Evolutionary conservation across 2,113 vertebrate species (phyloP).

Genomic region (Stegostoma tigrinum): DNA sequence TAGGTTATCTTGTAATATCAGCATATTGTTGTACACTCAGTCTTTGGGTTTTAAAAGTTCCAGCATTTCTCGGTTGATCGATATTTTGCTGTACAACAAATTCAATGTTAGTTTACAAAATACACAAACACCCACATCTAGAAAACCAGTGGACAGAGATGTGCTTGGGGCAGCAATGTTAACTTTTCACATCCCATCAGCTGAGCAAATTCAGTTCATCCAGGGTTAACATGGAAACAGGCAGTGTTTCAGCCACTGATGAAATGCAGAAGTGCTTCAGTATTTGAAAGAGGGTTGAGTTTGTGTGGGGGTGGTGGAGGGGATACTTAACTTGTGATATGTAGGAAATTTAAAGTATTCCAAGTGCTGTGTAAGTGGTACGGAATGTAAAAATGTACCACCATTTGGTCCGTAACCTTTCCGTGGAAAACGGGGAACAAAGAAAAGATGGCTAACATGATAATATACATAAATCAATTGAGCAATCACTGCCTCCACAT

Average conservation of each 20-base stretch:
- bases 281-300: background rate
- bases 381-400: constrained; percentile 28
- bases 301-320: background rate
- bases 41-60: background rate
- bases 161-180: background rate
- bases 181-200: background rate
- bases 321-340: background rate
- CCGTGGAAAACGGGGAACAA: background rate
- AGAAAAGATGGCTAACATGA: background rate
- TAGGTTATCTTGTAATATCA: background rate
- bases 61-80: background rate
- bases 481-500: background rate
- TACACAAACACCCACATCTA: background rate
- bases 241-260: background rate
- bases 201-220: background rate
- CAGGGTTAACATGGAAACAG: constrained; percentile 8
- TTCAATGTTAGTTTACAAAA: background rate
- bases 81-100: background rate
- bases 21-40: background rate
- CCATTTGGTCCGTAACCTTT: background rate
- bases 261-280: constrained; percentile 13
- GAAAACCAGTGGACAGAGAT: background rate
- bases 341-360: constrained; percentile 33
- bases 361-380: background rate
- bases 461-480: background rate